Base-by-base conservation (phyloP, 2,888 invertebrate species). In the Balanococcus diminutus region DNA sequence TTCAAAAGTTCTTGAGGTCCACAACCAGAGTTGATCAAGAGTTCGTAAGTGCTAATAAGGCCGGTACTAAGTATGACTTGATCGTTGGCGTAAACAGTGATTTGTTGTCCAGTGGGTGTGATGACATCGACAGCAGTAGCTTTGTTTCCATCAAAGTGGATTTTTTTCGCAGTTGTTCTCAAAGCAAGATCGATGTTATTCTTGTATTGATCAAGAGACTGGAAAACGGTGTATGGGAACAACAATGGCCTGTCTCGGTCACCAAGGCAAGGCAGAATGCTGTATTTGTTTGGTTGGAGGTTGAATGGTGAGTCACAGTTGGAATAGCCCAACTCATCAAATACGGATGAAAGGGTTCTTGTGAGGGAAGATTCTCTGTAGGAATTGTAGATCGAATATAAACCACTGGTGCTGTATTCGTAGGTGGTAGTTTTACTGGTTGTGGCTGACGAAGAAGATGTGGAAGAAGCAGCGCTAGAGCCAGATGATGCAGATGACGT, bases 111-210 rank as follows among this genome's bases (percentile, higher is more conserved):
- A 14, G 88, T 88, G 2, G 84, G 51, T 56, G 87, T 87, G 31
- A 95, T 91, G 88, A 94, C 95, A 89, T 96, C 94, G 0, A 96
- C 94, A 0, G 96, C 95, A 0, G 96, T 95, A 87, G 94, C 92
- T 88, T 91, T 91, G 5, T 89, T 90, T 0, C 89, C 88, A 88
- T 93, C 91, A 79, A 93, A 90, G 19, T 92, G 88, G 16, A 93
- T 88, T 87, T 90, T 90, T 28, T 90, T 90, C 9, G 91, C 93
- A 8, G 32, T 11, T 0, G 84, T 67, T 19, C 61, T 42, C 8
- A 79, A 81, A 8, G 86, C 11, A 14, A 87, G 42, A 19, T 84
- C 84, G 11, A 87, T 28, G 25, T 87, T 87, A 11, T 86, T 19
- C 22, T 56, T 56, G 22, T 56, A 56, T 56, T 56, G 56, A 22